A percentile compares a stretch with the other conserved stretches of the same genome.
These are phyloP conservation scores for Phasianus colchicus DNA, from an alignment of 2,113 vertebrate genomes.

Conservation along the genomic window DNA sequence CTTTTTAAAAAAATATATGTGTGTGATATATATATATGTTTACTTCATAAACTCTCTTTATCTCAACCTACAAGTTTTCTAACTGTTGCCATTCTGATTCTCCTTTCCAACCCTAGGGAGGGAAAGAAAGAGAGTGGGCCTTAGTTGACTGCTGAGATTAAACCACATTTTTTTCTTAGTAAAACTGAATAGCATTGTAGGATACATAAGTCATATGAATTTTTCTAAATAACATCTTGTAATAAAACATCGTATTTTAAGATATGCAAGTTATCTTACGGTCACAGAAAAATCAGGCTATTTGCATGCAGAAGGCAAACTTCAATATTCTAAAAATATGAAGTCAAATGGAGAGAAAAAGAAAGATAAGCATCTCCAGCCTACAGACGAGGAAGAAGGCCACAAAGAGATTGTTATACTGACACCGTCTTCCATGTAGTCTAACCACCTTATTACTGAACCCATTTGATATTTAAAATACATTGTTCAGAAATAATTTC, in stretches of 20 bases:
- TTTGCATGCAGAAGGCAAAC: background rate
- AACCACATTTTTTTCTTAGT: background rate
- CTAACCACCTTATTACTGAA: background rate
- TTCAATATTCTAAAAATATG: background rate
- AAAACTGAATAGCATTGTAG: background rate
- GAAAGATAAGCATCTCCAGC: background rate
- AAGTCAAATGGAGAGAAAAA: background rate
- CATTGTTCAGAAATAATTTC: background rate
- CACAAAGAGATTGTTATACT: background rate
- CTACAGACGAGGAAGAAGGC: background rate
- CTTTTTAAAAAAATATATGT: background rate
- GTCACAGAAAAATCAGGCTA: background rate
- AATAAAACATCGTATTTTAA: background rate
- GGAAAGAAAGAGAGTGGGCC: background rate
- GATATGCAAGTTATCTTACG: fast-evolving
- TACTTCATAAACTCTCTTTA: background rate
- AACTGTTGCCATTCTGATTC: background rate
- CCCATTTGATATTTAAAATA: background rate
- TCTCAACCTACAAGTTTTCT: background rate
- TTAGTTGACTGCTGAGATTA: background rate
- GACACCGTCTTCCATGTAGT: background rate
- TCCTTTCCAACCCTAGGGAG: background rate
- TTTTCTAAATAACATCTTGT: background rate
- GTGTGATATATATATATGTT: background rate
- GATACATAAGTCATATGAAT: background rate